These are phyloP conservation scores for Macquaria australasica DNA, from an alignment of 2,113 vertebrate species.

Conservation along the genomic window DNA sequence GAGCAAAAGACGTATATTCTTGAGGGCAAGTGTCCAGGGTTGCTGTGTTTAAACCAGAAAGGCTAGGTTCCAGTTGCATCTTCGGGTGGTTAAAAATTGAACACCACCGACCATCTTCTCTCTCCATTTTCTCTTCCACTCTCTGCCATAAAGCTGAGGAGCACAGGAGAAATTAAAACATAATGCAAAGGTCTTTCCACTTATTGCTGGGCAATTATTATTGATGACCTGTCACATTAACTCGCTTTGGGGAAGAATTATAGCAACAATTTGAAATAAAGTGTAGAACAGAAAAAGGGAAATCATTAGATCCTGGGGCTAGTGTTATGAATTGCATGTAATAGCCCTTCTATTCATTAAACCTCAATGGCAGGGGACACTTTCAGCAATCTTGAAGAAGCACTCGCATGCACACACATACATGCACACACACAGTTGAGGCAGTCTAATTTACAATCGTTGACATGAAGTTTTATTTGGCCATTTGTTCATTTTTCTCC, in stretches of 20 bases:
- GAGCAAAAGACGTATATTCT: constrained; percentile 68
- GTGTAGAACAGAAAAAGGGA: constrained; percentile 76
- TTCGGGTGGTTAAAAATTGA: constrained; percentile 77
- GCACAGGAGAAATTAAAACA: constrained; percentile 81
- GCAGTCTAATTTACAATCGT: constrained; percentile 59
- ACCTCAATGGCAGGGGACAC: constrained; percentile 72
- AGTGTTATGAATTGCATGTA: constrained; percentile 80
- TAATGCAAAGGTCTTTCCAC: constrained; percentile 83
- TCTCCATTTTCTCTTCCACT: constrained; percentile 25
- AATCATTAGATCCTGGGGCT: constrained; percentile 80
- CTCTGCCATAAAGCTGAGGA: constrained; percentile 49
- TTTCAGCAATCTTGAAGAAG: constrained; percentile 65
- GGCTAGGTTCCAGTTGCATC: constrained; percentile 37
- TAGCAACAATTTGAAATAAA: constrained; percentile 83
- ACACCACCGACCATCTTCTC: constrained; percentile 39
- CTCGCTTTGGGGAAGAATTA: constrained; percentile 81
- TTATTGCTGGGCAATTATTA: constrained; percentile 76
- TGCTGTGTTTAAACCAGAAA: constrained; percentile 62
- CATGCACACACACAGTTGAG: constrained; percentile 3
- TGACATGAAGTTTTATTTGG: constrained; percentile 57
- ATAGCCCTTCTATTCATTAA: constrained; percentile 80
- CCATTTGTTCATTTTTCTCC: constrained; percentile 46
- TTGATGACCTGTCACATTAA: constrained; percentile 84
- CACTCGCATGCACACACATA: constrained; percentile 1
- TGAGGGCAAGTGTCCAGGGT: constrained; percentile 44